phyloP scores from a whole-genome alignment of 1,140 invertebrate genomes.

The Cepaea nemoralis region DNA sequence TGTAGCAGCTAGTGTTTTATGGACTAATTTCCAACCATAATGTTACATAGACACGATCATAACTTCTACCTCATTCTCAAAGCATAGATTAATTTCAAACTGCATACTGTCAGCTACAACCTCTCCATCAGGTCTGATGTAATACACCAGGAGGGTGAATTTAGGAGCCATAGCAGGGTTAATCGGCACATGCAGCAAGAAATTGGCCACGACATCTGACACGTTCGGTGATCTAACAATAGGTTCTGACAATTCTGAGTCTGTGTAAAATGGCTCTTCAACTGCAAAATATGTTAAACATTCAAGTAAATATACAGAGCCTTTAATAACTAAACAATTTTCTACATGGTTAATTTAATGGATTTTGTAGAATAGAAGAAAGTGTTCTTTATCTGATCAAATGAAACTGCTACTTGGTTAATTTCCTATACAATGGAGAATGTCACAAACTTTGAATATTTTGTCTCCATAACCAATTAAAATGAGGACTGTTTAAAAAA shows the following conservation, averaged over 20 bases:
- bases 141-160: constrained; percentile 79
- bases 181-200: constrained; percentile 56
- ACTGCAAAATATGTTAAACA: neutral
- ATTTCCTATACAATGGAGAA: too few relatives aligned
- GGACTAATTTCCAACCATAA: too few relatives aligned
- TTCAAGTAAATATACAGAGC: too few relatives aligned
- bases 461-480: too few relatives aligned
- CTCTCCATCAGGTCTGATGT: constrained; percentile 82
- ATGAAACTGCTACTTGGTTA: too few relatives aligned
- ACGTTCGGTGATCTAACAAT: constrained; percentile 36
- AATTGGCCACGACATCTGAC: constrained; percentile 39
- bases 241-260: constrained; percentile 13
- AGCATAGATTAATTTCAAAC: constrained; percentile 75
- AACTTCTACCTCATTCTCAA: constrained; percentile 75
- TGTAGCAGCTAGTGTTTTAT: too few relatives aligned
- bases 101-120: constrained; percentile 76
- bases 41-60: too few relatives aligned
- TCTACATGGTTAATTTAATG: too few relatives aligned
- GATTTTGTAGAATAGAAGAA: too few relatives aligned
- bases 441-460: too few relatives aligned
- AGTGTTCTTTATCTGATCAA: too few relatives aligned
- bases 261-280: neutral
- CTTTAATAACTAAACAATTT: neutral
- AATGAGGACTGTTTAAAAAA: too few relatives aligned
- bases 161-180: constrained; percentile 57